A percentile compares a stretch with the other conserved stretches of the same genome.
Evolutionary conservation across 92 coral and sea anemone genomes (phyloP).

Genomic region (Nematostella vectensis): DNA sequence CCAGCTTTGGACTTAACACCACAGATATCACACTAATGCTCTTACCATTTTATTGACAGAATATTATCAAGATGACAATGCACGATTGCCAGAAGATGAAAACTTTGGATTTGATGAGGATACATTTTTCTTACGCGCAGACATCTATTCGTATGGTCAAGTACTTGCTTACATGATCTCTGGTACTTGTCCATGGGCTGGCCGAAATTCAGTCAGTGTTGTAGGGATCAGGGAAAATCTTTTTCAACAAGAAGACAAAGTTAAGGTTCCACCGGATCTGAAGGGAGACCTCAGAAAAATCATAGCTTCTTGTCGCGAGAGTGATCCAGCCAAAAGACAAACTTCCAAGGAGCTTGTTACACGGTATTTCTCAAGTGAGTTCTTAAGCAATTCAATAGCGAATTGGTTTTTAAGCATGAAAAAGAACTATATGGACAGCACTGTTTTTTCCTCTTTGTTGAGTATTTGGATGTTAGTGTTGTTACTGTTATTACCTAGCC

Average conservation of each 20-base stretch:
- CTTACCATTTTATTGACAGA: too few relatives aligned
- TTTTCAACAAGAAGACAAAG: constrained; percentile 33
- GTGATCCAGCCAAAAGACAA: constrained; percentile 43
- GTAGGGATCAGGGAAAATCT: constrained; percentile 23
- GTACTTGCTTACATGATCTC: constrained; percentile 77
- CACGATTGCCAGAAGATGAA: too few relatives aligned
- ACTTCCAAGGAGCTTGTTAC: constrained; percentile 43
- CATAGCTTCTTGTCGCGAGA: constrained; percentile 38
- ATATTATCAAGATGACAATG: too few relatives aligned
- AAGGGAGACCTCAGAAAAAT: constrained; percentile 45
- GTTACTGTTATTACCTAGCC: constrained; percentile 30
- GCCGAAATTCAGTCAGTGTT: constrained; percentile 51
- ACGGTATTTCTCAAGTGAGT: constrained; percentile 52
- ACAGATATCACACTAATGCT: too few relatives aligned
- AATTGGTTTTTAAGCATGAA: neutral
- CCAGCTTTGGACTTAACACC: too few relatives aligned
- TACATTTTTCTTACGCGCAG: constrained; percentile 54
- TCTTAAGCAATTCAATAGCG: neutral
- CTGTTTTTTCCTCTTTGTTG: neutral
- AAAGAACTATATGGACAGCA: neutral
- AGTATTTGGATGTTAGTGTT: neutral
- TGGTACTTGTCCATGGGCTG: constrained; percentile 75
- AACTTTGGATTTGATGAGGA: constrained; percentile 20
- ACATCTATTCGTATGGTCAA: constrained; percentile 86
- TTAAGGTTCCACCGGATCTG: constrained; percentile 56